Base-by-base conservation (phyloP, 2,797 vertebrate genomes). In the Pseudochaenichthys georgianus region DNA sequence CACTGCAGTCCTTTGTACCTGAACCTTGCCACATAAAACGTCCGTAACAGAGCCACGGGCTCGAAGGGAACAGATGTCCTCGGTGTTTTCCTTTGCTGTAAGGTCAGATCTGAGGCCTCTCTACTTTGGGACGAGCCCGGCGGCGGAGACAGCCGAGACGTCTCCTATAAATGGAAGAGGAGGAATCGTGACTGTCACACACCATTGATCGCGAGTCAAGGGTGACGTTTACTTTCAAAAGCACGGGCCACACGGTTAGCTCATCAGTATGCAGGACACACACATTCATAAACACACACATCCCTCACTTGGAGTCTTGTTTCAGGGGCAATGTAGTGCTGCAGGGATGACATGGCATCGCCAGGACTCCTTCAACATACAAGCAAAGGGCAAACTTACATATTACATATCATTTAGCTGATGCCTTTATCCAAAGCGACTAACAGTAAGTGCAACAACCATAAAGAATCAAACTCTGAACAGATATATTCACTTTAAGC, bases 161-260 rank as follows among this genome's bases (percentile, higher is more conserved):
- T 55, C 8, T 3, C 19, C 77, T 73, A 41, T 69, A 82, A 76
- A 61, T 61, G 81, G 74, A 79, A 61, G 78, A 81, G 19, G 9
- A 19, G 13, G 72, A 74, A 72, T 83, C 3, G 60, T 63, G 71
- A 82, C 85, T 80, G 88, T 83, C 78, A 82, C 78, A 65, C 81
- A 45, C 55, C 78, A 52, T 72, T 78, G 73, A 54, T 21, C 13
- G 3, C 21, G 76, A 86, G 74, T 84, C 75, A 65, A 47, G 73
- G 77, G 63, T 70, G 75, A 87, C 13, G 52, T 86, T 82, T 80
- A 73, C 78, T 59, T 81, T 76, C 28, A 62, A 82, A 81, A 72
- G 66, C 54, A 60, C 74, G 55, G 5, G 0, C 28, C 1, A 15
- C 76, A n/a, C 47, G 8, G 69, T 34, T 0, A 61, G 15, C 63